These are phyloP conservation scores for Chironomus tentans DNA, from an alignment of 2,888 invertebrate species.

Conservation along the genomic window DNA sequence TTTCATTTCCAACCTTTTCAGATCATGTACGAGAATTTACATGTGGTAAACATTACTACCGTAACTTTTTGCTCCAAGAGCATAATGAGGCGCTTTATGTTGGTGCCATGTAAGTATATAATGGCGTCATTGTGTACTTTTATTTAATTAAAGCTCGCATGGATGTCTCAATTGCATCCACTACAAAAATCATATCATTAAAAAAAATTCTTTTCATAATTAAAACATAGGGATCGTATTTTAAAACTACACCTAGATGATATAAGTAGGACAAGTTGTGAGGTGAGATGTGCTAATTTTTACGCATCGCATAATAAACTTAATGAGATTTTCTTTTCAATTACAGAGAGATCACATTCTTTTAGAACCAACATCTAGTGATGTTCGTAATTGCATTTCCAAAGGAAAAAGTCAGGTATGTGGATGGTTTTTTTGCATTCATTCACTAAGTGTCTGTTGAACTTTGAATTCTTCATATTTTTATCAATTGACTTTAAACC, in stretches of 20 bases:
- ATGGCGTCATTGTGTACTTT: neutral
- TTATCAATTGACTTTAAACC: no score
- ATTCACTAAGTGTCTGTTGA: neutral
- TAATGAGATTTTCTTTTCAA: neutral
- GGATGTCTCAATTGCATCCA: neutral
- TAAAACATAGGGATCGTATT: slow-evolving; percentile 13
- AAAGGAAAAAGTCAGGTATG: slow-evolving; percentile 89
- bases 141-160: neutral
- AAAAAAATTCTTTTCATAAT: neutral
- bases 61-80: slow-evolving; percentile 82
- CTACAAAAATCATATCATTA: neutral
- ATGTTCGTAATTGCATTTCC: slow-evolving; percentile 85
- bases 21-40: slow-evolving; percentile 89
- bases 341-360: slow-evolving; percentile 76
- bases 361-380: slow-evolving; percentile 68
- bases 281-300: neutral
- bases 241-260: slow-evolving; percentile 17
- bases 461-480: no score
- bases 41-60: slow-evolving; percentile 83
- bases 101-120: slow-evolving; percentile 80
- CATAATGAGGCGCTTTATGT: slow-evolving; percentile 81
- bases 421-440: slow-evolving; percentile 32
- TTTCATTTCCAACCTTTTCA: slow-evolving; percentile 48
- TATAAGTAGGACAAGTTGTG: slow-evolving; percentile 16
- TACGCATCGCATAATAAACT: neutral